A percentile compares a stretch with the other conserved stretches of the same genome.
phyloP scores from a whole-genome alignment of 2,797 vertebrate genomes.

The Okamejei kenojei region DNA sequence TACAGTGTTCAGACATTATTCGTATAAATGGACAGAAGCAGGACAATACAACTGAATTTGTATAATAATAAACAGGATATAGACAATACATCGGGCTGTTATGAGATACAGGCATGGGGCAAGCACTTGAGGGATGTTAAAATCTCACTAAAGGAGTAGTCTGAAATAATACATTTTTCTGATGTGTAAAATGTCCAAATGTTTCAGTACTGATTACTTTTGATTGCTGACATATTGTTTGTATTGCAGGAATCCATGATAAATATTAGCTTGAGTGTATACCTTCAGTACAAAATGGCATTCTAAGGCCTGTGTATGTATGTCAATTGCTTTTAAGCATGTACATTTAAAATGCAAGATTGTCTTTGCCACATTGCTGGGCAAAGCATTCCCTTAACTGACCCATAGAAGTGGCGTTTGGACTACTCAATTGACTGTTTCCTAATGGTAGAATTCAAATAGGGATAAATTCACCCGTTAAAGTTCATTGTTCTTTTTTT shows the following conservation, averaged over 20 bases:
- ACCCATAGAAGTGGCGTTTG: background rate
- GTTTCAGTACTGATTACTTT: background rate
- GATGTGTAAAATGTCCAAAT: background rate
- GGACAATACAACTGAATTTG: background rate
- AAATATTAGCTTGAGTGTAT: background rate
- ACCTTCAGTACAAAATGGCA: background rate
- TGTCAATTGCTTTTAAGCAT: background rate
- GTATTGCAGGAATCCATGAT: slow-evolving; percentile 4
- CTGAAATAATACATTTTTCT: background rate
- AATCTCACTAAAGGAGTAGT: background rate
- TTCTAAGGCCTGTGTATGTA: background rate
- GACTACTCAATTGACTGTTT: background rate
- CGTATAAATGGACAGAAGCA: background rate
- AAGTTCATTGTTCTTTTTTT: background rate
- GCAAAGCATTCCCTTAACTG: background rate
- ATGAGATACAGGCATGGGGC: background rate
- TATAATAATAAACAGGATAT: background rate
- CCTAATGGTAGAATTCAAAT: background rate
- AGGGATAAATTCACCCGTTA: background rate
- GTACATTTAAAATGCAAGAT: background rate
- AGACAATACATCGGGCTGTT: background rate
- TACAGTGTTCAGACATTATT: background rate
- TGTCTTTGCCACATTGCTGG: background rate
- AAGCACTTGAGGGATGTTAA: background rate
- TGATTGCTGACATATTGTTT: background rate